Conservation (phyloP, 2,797 vertebrate genomes). For the Lagocephalus sceleratus region DNA sequence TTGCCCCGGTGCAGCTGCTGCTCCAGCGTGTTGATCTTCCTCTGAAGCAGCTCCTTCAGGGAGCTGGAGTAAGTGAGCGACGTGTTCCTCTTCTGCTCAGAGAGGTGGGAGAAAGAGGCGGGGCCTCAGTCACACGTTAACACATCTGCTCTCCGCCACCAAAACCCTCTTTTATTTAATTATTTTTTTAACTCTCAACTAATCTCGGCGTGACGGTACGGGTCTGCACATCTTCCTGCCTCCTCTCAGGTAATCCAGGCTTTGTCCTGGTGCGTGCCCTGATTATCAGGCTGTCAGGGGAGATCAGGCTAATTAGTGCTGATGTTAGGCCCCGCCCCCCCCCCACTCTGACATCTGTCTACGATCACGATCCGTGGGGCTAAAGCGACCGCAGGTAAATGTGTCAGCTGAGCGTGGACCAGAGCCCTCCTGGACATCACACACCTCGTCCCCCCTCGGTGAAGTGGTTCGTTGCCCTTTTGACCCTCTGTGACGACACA, state of each 20-base stretch:
- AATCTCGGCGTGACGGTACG: constrained; percentile 2
- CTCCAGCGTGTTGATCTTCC: constrained; percentile 81
- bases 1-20: constrained; percentile 73
- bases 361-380: constrained; percentile 7
- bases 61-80: constrained; percentile 79
- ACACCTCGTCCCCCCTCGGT: too few species aligned
- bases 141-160: background rate
- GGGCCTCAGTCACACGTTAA: background rate
- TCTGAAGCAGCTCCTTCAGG: constrained; percentile 81
- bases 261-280: constrained; percentile 47
- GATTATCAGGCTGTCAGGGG: constrained; percentile 61
- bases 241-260: constrained; percentile 64
- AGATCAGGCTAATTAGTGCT: constrained; percentile 66
- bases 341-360: constrained; percentile 25
- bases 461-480: constrained; percentile 43
- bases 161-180: too few species aligned
- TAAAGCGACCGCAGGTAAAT: background rate
- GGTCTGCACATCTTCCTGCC: constrained; percentile 18
- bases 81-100: constrained; percentile 74
- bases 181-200: background rate
- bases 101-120: constrained; percentile 1
- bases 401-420: background rate
- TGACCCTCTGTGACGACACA: constrained; percentile 25
- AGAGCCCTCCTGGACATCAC: background rate
- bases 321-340: constrained; percentile 51